Conservation (phyloP, 2,113 vertebrate genomes). For the Salvelinus alpinus region DNA sequence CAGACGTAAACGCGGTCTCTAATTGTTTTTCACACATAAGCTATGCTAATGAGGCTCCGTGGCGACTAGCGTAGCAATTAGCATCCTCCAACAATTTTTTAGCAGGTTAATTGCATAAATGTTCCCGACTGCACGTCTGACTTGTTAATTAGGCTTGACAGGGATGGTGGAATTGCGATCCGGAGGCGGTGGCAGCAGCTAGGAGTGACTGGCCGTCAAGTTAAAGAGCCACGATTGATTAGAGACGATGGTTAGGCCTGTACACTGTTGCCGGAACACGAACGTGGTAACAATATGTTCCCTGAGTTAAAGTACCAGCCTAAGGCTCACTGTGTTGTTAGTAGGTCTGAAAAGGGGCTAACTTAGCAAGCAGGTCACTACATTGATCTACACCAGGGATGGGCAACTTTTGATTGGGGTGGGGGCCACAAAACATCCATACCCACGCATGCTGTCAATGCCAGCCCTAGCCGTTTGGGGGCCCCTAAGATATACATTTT, state of each 20-base stretch:
- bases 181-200: slow-evolving; percentile 81
- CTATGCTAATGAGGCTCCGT: slow-evolving; percentile 90
- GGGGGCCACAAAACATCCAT: too few relatives aligned
- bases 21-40: slow-evolving; percentile 87
- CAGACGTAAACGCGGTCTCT: slow-evolving; percentile 67
- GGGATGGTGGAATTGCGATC: slow-evolving; percentile 88
- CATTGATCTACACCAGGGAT: background rate
- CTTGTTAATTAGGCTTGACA: slow-evolving; percentile 91
- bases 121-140: slow-evolving; percentile 86
- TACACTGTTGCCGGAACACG: background rate
- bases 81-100: slow-evolving; percentile 88
- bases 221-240: slow-evolving; percentile 85
- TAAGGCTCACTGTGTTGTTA: background rate
- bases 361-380: background rate
- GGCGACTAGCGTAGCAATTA: slow-evolving; percentile 90
- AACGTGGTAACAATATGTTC: background rate
- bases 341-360: background rate
- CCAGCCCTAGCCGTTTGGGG: too few relatives aligned
- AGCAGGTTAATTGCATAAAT: slow-evolving; percentile 90
- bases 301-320: background rate
- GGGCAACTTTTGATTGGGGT: too few relatives aligned
- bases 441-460: too few relatives aligned
- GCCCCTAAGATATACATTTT: too few relatives aligned
- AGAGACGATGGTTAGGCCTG: background rate
- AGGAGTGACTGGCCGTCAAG: slow-evolving; percentile 82